phyloP scores from a whole-genome alignment of 2,888 invertebrate genomes.

The Hipparchia semele region DNA sequence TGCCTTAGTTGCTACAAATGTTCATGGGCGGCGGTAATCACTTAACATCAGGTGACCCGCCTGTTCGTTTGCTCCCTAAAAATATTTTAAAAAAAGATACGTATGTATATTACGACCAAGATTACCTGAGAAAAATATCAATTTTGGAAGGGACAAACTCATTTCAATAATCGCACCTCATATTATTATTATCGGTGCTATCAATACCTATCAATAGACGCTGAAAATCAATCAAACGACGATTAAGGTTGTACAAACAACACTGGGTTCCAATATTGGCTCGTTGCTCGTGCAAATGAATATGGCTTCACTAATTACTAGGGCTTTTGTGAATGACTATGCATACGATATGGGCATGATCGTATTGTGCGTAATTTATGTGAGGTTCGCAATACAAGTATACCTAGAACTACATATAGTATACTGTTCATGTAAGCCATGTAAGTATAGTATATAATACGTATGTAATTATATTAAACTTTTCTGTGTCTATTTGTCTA shows the following conservation, averaged over 20 bases:
- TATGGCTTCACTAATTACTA: slow-evolving; percentile 16
- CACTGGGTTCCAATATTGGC: slow-evolving; percentile 4
- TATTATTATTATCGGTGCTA: not conserved
- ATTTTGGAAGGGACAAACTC: not conserved
- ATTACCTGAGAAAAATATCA: not conserved
- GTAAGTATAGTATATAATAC: no score
- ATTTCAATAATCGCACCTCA: not conserved
- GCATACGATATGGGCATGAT: not conserved
- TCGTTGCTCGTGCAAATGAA: slow-evolving; percentile 13
- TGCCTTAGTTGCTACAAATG: no score
- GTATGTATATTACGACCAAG: no score
- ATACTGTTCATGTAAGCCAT: no score
- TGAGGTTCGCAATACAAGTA: no score
- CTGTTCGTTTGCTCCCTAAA: no score
- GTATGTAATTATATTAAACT: no score
- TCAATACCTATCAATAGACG: not conserved
- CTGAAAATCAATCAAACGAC: slow-evolving; percentile 13
- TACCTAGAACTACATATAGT: no score
- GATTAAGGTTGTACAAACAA: slow-evolving; percentile 12
- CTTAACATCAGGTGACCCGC: no score
- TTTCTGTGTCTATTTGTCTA: no score
- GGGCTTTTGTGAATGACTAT: not conserved
- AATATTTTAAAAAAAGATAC: no score
- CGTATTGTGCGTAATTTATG: not conserved
- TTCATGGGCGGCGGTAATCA: no score